Base-by-base conservation (phyloP, 2,113 vertebrate genomes). In the Pelecanus crispus region DNA sequence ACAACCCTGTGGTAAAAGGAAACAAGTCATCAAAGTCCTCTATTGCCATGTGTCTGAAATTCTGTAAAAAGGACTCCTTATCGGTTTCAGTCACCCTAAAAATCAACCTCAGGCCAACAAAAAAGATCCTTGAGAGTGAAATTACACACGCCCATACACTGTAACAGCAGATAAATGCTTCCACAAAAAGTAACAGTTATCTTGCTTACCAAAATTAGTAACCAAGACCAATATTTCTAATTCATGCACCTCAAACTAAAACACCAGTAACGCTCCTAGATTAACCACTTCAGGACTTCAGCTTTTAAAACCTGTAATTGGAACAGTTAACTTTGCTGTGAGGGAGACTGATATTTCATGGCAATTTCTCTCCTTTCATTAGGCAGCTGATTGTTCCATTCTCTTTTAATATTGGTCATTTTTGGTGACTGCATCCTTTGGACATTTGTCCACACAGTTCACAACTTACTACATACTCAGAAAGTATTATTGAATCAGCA, bases 1-100 rank as follows among this genome's bases (percentile, higher is more conserved):
- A 96, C 77, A 94, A 96, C 67, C 79, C 94, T 95, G 67, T 72
- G n/a, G 85, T 81, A 92, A 94, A 96, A 94, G 93, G 93, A 96
- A 92, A 86, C 92, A 95, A 92, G 93, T 93, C 71, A 96, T 62
- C 93, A 66, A 95, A 96, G 96, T 82, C 56, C 93, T 94, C 93
- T 92, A 92, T 8, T 73, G 87, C 36, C 81, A 80, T 11, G 28
- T 83, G 40, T 56, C 62, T 80, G 88, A 94, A 91, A 90, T 22
- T 13, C 50, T 89, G 65, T 38, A 73, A 44, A 79, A 94, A 75
- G 71, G 93, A 71, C 65, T 88, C 84, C 67, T 82, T 36, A 61
- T 2, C 81, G 29, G 31, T 77, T 94, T 93, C 52, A 49, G 56
- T 56, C 31, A 75, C 17, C 34, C 59, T 81, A 80, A 77, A 56